Conservation (phyloP, 2,113 vertebrate genomes). For the Pogona vitticeps region DNA sequence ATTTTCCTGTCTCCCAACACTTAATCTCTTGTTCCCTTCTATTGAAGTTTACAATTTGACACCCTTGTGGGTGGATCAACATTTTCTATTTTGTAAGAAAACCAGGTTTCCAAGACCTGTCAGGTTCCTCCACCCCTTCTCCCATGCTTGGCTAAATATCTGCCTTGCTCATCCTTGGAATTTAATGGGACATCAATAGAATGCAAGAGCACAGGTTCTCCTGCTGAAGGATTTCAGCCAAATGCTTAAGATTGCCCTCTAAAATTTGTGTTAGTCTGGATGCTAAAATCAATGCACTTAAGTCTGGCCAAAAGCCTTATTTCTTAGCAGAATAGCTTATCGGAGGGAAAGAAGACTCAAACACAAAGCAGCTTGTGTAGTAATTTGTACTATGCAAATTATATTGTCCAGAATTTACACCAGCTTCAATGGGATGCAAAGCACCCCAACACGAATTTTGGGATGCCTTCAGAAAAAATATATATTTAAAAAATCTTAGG, state of each 20-base stretch:
- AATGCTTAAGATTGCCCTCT: conserved; percentile 11
- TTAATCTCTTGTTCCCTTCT: background rate
- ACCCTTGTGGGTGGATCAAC: background rate
- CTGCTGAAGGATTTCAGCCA: conserved; percentile 17
- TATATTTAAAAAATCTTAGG: too few relatives aligned
- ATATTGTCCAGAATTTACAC: background rate
- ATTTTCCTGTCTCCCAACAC: background rate
- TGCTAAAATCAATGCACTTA: conserved; percentile 35
- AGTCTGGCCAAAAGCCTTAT: conserved; percentile 47
- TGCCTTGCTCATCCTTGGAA: background rate
- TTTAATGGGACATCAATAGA: background rate
- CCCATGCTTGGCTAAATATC: conserved; percentile 32
- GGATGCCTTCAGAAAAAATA: background rate
- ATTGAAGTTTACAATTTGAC: background rate
- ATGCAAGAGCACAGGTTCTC: background rate
- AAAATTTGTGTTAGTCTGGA: conserved; percentile 43
- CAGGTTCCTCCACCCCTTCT: background rate
- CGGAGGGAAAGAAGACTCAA: conserved; percentile 17
- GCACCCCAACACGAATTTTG: background rate
- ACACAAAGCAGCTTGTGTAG: conserved; percentile 9
- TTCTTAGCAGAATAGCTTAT: background rate
- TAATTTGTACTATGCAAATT: background rate
- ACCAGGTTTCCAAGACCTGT: background rate
- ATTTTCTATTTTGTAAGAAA: background rate
- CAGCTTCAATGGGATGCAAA: conserved; percentile 5